Conservation (phyloP, 2,797 vertebrate genomes). For the Propithecus deckenii region DNA sequence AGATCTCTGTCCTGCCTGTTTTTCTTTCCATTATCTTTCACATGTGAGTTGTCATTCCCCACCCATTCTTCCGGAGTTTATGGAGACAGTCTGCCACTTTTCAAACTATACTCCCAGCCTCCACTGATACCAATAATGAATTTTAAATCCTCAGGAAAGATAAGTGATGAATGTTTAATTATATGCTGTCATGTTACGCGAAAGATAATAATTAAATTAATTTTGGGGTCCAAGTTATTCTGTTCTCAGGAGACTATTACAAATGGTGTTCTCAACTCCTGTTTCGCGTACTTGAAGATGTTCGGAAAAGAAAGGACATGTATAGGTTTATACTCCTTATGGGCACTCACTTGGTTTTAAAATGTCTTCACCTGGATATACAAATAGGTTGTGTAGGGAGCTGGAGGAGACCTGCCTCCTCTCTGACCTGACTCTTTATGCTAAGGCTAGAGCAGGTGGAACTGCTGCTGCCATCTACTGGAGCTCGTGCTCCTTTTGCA, state of each 20-base stretch:
- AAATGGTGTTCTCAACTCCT: conserved; percentile 49
- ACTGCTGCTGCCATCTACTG: conserved; percentile 60
- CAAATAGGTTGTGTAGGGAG: background rate
- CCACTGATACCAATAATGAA: conserved; percentile 30
- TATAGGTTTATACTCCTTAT: conserved; percentile 39
- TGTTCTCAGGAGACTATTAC: conserved; percentile 20
- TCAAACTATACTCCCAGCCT: conserved; percentile 45
- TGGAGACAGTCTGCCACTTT: conserved; percentile 32
- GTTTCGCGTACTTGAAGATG: conserved; percentile 44
- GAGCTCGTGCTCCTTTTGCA: conserved; percentile 24
- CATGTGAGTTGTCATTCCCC: background rate
- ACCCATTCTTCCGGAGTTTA: background rate
- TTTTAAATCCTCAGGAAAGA: conserved; percentile 60
- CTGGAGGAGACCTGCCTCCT: background rate
- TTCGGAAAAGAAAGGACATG: background rate
- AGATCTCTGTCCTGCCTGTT: conserved; percentile 1
- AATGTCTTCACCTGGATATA: background rate
- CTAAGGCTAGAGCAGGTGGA: background rate
- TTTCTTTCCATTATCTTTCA: conserved; percentile 47
- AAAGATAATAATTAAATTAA: conserved; percentile 63
- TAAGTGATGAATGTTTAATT: conserved; percentile 54
- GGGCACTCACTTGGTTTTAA: conserved; percentile 20
- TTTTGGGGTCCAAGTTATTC: conserved; percentile 49
- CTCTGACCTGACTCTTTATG: background rate
- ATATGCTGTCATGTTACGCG: conserved; percentile 41